phyloP scores from a whole-genome alignment of 2,797 vertebrate species.

The Kryptolebias ocellatus region DNA sequence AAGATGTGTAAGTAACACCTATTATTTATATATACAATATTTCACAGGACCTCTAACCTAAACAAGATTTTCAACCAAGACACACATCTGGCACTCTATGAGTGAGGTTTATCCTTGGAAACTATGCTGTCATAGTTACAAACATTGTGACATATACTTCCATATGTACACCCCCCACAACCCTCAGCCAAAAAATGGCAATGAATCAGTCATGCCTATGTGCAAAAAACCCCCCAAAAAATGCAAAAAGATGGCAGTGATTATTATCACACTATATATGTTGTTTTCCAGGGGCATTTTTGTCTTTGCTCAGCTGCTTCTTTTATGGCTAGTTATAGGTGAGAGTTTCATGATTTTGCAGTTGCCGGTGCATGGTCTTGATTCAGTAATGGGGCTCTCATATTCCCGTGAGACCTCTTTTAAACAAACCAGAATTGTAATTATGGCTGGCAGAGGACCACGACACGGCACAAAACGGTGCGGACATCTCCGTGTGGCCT shows the following conservation, averaged over 20 bases:
- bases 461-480: conserved; percentile 53
- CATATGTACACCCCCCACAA: conserved; percentile 50
- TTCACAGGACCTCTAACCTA: conserved; percentile 19
- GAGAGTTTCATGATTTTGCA: conserved; percentile 72
- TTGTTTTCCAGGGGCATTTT: conserved; percentile 60
- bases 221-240: conserved; percentile 77
- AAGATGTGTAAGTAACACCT: not conserved
- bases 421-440: conserved; percentile 75
- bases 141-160: conserved; percentile 67
- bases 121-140: conserved; percentile 52
- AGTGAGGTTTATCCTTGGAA: conserved; percentile 44
- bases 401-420: conserved; percentile 68
- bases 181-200: conserved; percentile 19
- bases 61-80: conserved; percentile 18
- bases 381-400: conserved; percentile 67
- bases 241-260: conserved; percentile 66
- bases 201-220: conserved; percentile 76
- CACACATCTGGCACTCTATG: conserved; percentile 36
- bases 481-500: conserved; percentile 55
- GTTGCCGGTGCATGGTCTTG: conserved; percentile 51
- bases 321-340: conserved; percentile 73
- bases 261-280: conserved; percentile 76
- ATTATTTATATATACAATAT: not conserved
- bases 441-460: conserved; percentile 62
- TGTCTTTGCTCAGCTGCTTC: conserved; percentile 46